These are phyloP conservation scores for Thamnophis sirtalis DNA, from an alignment of 2,113 vertebrate species.

Conservation along the genomic window DNA sequence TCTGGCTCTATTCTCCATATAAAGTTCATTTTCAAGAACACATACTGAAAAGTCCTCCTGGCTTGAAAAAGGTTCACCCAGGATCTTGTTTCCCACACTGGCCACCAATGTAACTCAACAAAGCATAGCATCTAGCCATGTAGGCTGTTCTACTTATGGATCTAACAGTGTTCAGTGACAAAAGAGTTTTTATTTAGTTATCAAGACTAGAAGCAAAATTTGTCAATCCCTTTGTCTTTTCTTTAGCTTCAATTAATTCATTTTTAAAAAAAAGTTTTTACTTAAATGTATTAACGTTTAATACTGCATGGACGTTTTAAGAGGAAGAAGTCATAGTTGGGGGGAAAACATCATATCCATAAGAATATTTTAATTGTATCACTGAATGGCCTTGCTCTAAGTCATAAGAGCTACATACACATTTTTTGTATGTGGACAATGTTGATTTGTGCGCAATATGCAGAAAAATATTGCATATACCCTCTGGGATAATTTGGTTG, in stretches of 20 bases:
- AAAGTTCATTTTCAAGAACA: not conserved
- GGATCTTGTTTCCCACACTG: not conserved
- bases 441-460: not conserved
- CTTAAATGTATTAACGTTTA: not conserved
- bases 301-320: not conserved
- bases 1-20: not conserved
- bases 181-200: not conserved
- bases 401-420: not conserved
- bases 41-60: not conserved
- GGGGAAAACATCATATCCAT: not conserved
- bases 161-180: not conserved
- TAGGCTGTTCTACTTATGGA: not conserved
- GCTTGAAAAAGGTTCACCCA: not conserved
- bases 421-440: not conserved
- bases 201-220: not conserved
- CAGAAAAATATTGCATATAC: not conserved
- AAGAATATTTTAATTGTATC: not conserved
- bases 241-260: not conserved
- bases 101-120: not conserved
- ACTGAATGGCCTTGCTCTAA: not conserved
- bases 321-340: not conserved
- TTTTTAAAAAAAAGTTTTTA: not conserved
- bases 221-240: not conserved
- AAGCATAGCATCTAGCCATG: not conserved
- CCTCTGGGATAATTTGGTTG: not conserved